Conservation (phyloP, 2,888 invertebrate genomes). For the Metopia argyrocephala region DNA sequence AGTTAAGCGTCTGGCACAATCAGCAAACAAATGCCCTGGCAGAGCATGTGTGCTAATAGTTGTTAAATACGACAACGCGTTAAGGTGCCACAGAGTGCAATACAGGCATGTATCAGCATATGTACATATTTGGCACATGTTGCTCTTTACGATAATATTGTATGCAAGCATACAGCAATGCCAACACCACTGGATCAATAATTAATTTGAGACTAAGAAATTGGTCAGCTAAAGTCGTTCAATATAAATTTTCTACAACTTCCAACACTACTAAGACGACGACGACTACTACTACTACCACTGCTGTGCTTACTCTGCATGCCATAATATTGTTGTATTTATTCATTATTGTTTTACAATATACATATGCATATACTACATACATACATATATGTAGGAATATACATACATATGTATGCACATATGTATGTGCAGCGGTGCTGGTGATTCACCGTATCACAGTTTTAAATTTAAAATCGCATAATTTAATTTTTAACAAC, state of each 20-base stretch:
- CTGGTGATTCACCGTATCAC: constrained; percentile 61
- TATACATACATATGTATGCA: background rate
- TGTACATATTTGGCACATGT: constrained; percentile 57
- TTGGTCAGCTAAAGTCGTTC: constrained; percentile 52
- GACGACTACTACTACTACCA: constrained; percentile 42
- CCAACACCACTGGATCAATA: constrained; percentile 43
- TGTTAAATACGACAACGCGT: constrained; percentile 50
- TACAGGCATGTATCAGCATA: constrained; percentile 59
- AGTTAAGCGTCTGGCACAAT: constrained; percentile 33
- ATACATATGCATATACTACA: constrained; percentile 40
- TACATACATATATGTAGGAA: background rate
- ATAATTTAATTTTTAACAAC: constrained; percentile 63
- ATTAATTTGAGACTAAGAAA: constrained; percentile 61
- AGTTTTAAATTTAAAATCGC: constrained; percentile 56
- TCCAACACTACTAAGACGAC: constrained; percentile 23
- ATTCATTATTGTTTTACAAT: constrained; percentile 33
- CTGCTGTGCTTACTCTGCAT: constrained; percentile 58
- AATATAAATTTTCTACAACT: constrained; percentile 13
- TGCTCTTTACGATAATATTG: constrained; percentile 47
- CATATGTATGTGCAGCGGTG: background rate
- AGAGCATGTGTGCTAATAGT: constrained; percentile 40
- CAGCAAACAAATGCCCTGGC: constrained; percentile 35
- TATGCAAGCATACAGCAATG: constrained; percentile 22
- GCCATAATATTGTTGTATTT: constrained; percentile 58
- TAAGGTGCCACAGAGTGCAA: constrained; percentile 60